Percentiles rank a stretch among this genome's conserved stretches.
These are phyloP conservation scores for Oryctolagus cuniculus DNA, from an alignment of 2,113 vertebrate genomes.

Conservation along the genomic window mOryCun1.1 NC_091447.1:12672501-12673000, in stretches of 20 bases:
- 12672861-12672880: neutral
- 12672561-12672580: slow-evolving; percentile 11
- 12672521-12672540: slow-evolving; percentile 54
- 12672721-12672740: neutral
- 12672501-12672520: neutral
- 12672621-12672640: slow-evolving; percentile 42
- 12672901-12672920: slow-evolving; percentile 3
- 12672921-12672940: neutral
- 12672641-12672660: slow-evolving; percentile 17
- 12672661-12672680: neutral
- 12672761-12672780: slow-evolving; percentile 60
- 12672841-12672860: too few relatives aligned
- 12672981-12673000: slow-evolving; percentile 2
- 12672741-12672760: neutral
- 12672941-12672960: neutral
- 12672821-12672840: neutral
- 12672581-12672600: slow-evolving; percentile 4
- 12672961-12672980: neutral
- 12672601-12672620: slow-evolving; percentile 25
- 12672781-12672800: slow-evolving; percentile 36
- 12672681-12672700: slow-evolving; percentile 33
- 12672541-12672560: slow-evolving; percentile 30
- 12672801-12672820: neutral
- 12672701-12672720: neutral
- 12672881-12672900: slow-evolving; percentile 41